A percentile compares a stretch with the other conserved stretches of the same genome.
Conservation (phyloP, 2,888 invertebrate genomes). For the Temnothorax ravouxi region DNA sequence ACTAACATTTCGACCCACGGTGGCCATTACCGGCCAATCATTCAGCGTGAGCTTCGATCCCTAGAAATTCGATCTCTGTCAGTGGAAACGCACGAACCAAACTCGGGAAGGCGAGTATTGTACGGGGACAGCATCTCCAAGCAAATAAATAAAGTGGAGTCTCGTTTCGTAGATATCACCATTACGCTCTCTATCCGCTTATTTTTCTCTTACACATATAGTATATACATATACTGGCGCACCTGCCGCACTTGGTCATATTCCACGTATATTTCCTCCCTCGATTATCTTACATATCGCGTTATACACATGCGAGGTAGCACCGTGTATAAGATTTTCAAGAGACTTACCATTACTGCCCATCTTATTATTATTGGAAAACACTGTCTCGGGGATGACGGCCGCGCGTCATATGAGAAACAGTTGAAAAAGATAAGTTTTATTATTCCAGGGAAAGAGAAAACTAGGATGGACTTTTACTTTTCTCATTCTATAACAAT, state of each 20-base stretch:
- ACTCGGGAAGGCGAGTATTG: slow-evolving; percentile 56
- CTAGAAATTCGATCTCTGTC: slow-evolving; percentile 68
- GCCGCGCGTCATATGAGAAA: background rate
- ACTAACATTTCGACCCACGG: slow-evolving; percentile 12
- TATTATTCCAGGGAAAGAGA: slow-evolving; percentile 44
- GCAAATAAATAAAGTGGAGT: slow-evolving; percentile 72
- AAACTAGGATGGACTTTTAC: slow-evolving; percentile 37
- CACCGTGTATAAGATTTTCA: slow-evolving; percentile 17
- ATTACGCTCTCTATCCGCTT: slow-evolving; percentile 28
- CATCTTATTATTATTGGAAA: background rate
- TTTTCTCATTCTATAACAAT: slow-evolving; percentile 33
- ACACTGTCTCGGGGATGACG: background rate
- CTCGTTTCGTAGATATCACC: slow-evolving; percentile 65
- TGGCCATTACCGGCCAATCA: background rate
- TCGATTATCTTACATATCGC: slow-evolving; percentile 23
- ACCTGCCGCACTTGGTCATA: slow-evolving; percentile 43
- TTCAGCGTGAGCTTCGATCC: slow-evolving; percentile 54
- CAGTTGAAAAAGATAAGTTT: slow-evolving; percentile 58
- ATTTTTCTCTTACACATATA: slow-evolving; percentile 45
- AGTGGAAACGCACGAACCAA: slow-evolving; percentile 46
- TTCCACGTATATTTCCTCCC: slow-evolving; percentile 11
- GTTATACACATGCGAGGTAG: background rate
- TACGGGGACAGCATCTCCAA: slow-evolving; percentile 65
- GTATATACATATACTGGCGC: background rate
- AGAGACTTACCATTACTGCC: slow-evolving; percentile 20